These are phyloP conservation scores for Drosophila kanekoi DNA, from an alignment of 2,888 invertebrate species.

Conservation along the genomic window DNA sequence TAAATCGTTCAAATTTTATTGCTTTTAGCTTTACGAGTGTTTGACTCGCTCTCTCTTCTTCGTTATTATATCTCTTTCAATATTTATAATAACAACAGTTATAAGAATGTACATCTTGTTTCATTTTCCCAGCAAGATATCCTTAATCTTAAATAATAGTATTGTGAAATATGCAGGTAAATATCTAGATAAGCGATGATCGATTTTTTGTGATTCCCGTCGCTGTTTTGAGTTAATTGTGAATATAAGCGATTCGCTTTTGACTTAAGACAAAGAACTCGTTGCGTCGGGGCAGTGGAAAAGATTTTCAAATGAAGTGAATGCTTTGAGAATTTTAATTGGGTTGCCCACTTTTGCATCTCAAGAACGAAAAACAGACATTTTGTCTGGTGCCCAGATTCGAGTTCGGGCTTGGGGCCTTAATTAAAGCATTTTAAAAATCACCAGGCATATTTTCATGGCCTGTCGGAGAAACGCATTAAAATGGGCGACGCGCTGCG, in stretches of 20 bases:
- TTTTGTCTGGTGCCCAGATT: slow-evolving; percentile 65
- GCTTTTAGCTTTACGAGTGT: slow-evolving; percentile 61
- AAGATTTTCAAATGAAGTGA: slow-evolving; percentile 64
- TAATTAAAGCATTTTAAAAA: slow-evolving; percentile 80
- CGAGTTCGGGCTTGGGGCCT: slow-evolving; percentile 45
- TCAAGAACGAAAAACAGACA: slow-evolving; percentile 74
- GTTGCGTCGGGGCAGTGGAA: slow-evolving; percentile 19
- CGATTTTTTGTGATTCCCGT: slow-evolving; percentile 51
- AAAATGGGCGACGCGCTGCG: slow-evolving; percentile 72
- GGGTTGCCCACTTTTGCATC: slow-evolving; percentile 71
- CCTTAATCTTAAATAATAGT: too few species aligned
- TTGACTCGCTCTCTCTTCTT: too few species aligned
- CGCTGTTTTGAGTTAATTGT: slow-evolving; percentile 44
- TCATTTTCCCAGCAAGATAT: too few species aligned
- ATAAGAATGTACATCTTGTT: too few species aligned
- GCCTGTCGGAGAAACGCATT: slow-evolving; percentile 79
- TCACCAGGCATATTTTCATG: slow-evolving; percentile 79
- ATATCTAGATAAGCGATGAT: neutral
- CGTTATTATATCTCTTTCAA: slow-evolving; percentile 25
- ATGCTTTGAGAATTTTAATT: slow-evolving; percentile 77
- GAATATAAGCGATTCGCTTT: slow-evolving; percentile 6
- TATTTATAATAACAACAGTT: neutral
- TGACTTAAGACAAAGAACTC: slow-evolving; percentile 7
- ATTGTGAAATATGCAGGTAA: neutral
- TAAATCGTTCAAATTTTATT: slow-evolving; percentile 50